Conservation (phyloP, 2,888 invertebrate species). For the Macrostomum cliftonense region DNA sequence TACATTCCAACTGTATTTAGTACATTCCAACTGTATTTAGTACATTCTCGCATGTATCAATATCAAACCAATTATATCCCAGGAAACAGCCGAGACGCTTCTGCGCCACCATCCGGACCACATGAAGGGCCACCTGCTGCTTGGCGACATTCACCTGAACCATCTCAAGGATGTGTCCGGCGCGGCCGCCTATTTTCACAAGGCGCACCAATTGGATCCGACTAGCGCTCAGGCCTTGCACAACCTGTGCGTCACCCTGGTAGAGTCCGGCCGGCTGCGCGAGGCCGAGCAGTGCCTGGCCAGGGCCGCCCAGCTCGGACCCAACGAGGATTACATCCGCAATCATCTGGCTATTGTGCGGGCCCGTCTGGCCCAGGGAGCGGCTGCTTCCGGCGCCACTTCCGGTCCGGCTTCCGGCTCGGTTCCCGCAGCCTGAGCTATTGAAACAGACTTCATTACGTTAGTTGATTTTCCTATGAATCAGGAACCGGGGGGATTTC, state of each 20-base stretch:
- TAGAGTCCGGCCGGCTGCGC: constrained; percentile 68
- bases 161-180: constrained; percentile 63
- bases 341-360: constrained; percentile 73
- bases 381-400: too few relatives aligned
- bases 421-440: too few relatives aligned
- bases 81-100: constrained; percentile 9
- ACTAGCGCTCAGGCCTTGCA: constrained; percentile 80
- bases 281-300: constrained; percentile 65
- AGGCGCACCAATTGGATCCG: constrained; percentile 66
- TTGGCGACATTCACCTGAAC: constrained; percentile 88
- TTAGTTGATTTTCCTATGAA: too few relatives aligned
- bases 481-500: too few relatives aligned
- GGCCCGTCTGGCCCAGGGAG: too few relatives aligned
- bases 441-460: too few relatives aligned
- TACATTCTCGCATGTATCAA: too few relatives aligned
- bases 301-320: constrained; percentile 54
- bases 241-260: constrained; percentile 83
- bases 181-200: constrained; percentile 48
- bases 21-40: too few relatives aligned
- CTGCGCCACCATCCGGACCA: constrained; percentile 64
- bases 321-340: constrained; percentile 70
- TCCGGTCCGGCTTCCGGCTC: too few relatives aligned
- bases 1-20: too few relatives aligned
- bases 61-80: too few relatives aligned
- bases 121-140: constrained; percentile 71